A percentile compares a stretch with the other conserved stretches of the same genome.
phyloP scores from a whole-genome alignment of 2,888 invertebrate species.

The Anaspis maculata region DNA sequence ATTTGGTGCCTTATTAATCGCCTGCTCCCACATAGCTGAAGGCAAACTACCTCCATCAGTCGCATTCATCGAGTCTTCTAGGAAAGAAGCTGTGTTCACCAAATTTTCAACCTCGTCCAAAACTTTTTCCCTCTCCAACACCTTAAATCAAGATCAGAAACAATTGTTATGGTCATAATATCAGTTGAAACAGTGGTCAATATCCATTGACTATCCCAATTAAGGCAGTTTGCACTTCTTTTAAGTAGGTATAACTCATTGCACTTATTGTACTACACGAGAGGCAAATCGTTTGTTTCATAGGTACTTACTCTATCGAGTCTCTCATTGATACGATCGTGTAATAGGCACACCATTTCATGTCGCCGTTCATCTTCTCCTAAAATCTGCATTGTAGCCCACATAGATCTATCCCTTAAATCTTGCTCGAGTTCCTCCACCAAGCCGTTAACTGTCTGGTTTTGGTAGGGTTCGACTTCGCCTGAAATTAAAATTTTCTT shows the following conservation, averaged over 20 bases:
- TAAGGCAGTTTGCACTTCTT: too few species aligned
- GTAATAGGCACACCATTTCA: constrained; percentile 32
- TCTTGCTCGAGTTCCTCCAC: constrained; percentile 35
- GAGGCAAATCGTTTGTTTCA: too few species aligned
- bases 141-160: constrained; percentile 17
- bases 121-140: constrained; percentile 34
- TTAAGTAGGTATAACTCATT: too few species aligned
- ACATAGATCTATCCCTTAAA: constrained; percentile 27
- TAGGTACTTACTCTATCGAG: constrained; percentile 21
- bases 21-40: constrained; percentile 39
- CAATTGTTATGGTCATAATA: too few species aligned
- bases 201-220: too few species aligned
- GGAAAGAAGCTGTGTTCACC: constrained; percentile 31
- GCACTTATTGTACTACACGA: too few species aligned
- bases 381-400: constrained; percentile 23
- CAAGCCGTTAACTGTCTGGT: constrained; percentile 34
- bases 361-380: constrained; percentile 25
- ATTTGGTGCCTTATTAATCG: constrained; percentile 34
- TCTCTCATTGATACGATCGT: constrained; percentile 29
- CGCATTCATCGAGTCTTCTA: constrained; percentile 29
- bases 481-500: constrained; percentile 7
- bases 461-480: constrained; percentile 24
- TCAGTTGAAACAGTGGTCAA: background rate
- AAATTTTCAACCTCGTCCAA: constrained; percentile 35
- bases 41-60: constrained; percentile 34